Base-by-base conservation (phyloP, 1,140 invertebrate species). In the Maconellicoccus hirsutus region DNA sequence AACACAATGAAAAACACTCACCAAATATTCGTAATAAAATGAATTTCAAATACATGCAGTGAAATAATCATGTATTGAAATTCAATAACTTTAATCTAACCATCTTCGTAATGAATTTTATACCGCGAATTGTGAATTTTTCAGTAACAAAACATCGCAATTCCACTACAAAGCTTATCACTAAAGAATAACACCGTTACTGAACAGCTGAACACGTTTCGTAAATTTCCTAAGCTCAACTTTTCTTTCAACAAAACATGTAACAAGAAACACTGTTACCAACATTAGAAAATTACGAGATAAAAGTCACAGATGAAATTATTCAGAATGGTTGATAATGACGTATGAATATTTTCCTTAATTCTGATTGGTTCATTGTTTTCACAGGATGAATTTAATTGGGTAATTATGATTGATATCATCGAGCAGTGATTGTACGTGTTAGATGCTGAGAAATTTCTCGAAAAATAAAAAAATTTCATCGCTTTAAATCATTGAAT, bases 191-290 rank as follows among this genome's bases (percentile, higher is more conserved):
- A 52, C 42, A 52, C 42, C 42, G 42, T 52, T 52, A 52, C 42
- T 52, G 42, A 52, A 52, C 42, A 52, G 42, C 42, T 52, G 42
- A 52, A 52, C 42, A 52, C 42, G 42, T 52, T 52, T 52, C 42
- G 6, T 52, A 52, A 38, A 52, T 52, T 52, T 14, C 16, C n/a
- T 52, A 52, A 52, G 42, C 42, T 52, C 42, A 52, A 16, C 42
- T 52, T 52, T 52, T 52, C 42, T 16, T 16, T 19, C 10, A 52
- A 52, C 42, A 16, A 52, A 52, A 52, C 42, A 52, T 52, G 42
- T 52, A 52, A 52, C 42, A 52, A 52, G 42, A 52, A 52, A 16
- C 42, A 52, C 10, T 52, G 42, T 52, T 52, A 16, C 42, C 42
- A 52, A 52, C 42, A 19, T 52, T 4, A 52, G n/a, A 14, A 52